These are phyloP conservation scores for Hexactinellida sp. DNA, from an alignment of 37 sponge, comb jelly and placozoan genomes.

Conservation along the genomic window DNA sequence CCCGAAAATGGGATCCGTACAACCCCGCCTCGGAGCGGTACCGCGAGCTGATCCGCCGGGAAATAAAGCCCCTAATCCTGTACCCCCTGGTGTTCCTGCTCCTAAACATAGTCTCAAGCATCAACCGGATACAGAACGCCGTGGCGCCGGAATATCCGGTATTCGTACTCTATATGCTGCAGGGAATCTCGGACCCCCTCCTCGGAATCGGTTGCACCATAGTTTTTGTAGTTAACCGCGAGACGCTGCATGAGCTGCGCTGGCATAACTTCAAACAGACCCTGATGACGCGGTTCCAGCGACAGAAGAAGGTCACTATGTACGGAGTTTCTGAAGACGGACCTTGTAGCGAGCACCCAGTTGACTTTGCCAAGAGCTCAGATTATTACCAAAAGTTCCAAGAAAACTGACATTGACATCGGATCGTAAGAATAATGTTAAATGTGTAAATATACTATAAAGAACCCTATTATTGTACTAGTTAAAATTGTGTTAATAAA, in stretches of 20 bases:
- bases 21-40: neutral
- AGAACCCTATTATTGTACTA: too few species aligned
- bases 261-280: neutral
- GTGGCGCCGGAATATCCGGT: neutral
- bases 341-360: too few species aligned
- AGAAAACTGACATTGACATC: too few species aligned
- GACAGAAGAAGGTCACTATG: neutral
- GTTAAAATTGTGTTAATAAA: too few species aligned
- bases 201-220: constrained; percentile 15
- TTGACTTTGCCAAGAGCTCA: neutral
- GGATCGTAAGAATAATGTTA: too few species aligned
- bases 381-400: too few species aligned
- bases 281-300: neutral
- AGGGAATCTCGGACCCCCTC: constrained; percentile 37
- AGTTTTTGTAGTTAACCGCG: neutral
- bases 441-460: too few species aligned
- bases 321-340: too few species aligned
- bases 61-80: constrained; percentile 27
- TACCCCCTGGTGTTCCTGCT: constrained; percentile 36
- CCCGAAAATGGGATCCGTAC: neutral
- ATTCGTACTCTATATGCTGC: constrained; percentile 29
- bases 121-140: constrained; percentile 32
- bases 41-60: constrained; percentile 18
- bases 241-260: neutral
- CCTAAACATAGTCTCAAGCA: constrained; percentile 27